Evolutionary conservation across 2,797 vertebrate species (phyloP), one percentile per base, ranked within the genome.

Genomic region (Gymnocypris eckloni): DNA sequence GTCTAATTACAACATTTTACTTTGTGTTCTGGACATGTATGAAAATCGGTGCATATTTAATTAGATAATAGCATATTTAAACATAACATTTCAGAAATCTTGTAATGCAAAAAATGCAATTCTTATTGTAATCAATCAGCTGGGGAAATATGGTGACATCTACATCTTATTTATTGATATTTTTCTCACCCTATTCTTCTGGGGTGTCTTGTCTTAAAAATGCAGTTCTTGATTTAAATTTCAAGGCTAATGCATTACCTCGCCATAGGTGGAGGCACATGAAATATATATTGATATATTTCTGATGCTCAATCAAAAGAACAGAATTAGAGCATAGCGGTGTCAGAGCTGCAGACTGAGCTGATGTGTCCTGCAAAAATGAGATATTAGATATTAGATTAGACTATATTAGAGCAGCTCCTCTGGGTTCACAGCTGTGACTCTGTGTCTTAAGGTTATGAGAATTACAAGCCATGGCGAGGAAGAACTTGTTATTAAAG

Each of bases 401-500:
- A 33, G 2, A 33, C 75, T 70, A 79, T 79, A 69, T 79, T 37
- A 45, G 82, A 79, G 50, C 16, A 79, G 39, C 18, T 59, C 50
- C 48, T 85, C 50, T 33, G 75, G 75, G 64, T 52, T 64, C 43
- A 69, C 59, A 83, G 43, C 43, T 76, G 71, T 66, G 41, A n/a
- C 28, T 75, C 43, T 64, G 61, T 77, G 45, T 54, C 82, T 84
- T 78, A 39, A 78, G 61, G 82, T 78, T 78, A 84, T 84, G 45
- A 79, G 64, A 70, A 71, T 70, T 71, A 85, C 73, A 73, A 82
- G 28, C 41, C 73, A 78, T 45, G 37, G 48, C n/a, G n/a, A 84
- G 37, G 10, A 77, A 76, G 61, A 69, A 77, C 61, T 3, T 54
- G 20, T 66, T 18, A 77, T 79, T 66, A 84, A 41, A 67, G 59